Base-by-base conservation (phyloP, 1,140 invertebrate genomes). In the Zeugodacus cucurbitae region DNA sequence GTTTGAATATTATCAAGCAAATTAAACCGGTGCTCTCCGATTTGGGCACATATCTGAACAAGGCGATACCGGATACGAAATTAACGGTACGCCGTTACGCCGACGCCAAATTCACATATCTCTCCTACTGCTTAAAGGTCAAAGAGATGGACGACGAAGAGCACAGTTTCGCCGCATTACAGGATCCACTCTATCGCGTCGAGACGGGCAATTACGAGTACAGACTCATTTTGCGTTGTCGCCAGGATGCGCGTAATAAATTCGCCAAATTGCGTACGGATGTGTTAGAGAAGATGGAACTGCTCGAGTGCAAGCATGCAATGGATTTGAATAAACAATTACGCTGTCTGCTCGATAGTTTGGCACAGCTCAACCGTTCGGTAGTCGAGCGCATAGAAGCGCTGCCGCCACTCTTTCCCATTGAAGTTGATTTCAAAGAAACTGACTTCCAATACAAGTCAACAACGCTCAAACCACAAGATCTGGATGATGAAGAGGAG, bases 201-300 rank as follows among this genome's bases (percentile, higher is more conserved):
- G 99, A 99, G 94, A 99, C 99, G 8, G 99, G 99, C 87, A 99
- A 99, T 94, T 99, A 99, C 94, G 99, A 99, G 93, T 99, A 99
- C 93, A 96, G 98, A 96, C 94, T 99, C 86, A 96, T 99, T 59
- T 94, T 99, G 8, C 95, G 98, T 86, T 99, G 99, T 94, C 96
- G 99, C 44, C 98, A 99, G 95, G 97, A 99, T 90, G 98, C 98
- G 0, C 94, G 98, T 88, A 94, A 95, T 0, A 96, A 96, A 91
- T 99, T 99, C 94, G 98, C 98, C 22, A 97, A 97, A 90, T 94
- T 99, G 37, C 94, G 99, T 78, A 97, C 97, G 0, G 99, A 99
- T 94, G 99, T 99, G 0, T 94, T 99, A 7, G 98, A 99, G 0
- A 99, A 99, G 94, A 95, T 99, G 90, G 99, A 99, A 94, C 94